phyloP scores from a whole-genome alignment of 37 sponge, comb jelly and placozoan genomes.

The Tethya wilhelma region DNA sequence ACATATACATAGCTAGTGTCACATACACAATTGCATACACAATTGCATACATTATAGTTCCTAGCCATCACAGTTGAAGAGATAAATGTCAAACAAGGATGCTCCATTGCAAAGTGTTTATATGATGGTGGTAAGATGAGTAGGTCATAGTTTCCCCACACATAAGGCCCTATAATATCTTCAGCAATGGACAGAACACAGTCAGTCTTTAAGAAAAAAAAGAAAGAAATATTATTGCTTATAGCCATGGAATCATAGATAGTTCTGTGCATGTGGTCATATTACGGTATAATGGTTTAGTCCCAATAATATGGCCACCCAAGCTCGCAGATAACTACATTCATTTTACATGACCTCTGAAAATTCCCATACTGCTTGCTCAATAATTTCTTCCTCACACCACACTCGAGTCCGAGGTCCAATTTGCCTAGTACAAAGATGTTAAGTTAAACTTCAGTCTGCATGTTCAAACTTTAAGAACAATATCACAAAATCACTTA shows the following conservation, averaged over 20 bases:
- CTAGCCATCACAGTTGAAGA: constrained; percentile 89
- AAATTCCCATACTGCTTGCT: constrained; percentile 84
- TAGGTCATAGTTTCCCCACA: constrained; percentile 93
- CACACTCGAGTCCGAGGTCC: constrained; percentile 83
- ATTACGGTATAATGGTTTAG: too few relatives aligned
- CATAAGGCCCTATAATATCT: constrained; percentile 79
- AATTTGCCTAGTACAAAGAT: constrained; percentile 48
- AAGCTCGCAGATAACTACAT: too few relatives aligned
- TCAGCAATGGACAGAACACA: constrained; percentile 84
- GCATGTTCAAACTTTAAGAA: too few relatives aligned
- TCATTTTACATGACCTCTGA: constrained; percentile 45
- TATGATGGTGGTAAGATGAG: constrained; percentile 93
- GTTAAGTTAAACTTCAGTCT: too few relatives aligned
- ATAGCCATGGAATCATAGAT: neutral
- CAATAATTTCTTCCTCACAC: constrained; percentile 85
- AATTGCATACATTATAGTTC: too few relatives aligned
- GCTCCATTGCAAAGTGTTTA: constrained; percentile 96
- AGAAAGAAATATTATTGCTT: neutral
- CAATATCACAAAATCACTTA: too few relatives aligned
- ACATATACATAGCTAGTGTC: too few relatives aligned
- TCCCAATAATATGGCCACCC: too few relatives aligned
- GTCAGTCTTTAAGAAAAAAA: constrained; percentile 86
- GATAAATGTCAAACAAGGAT: constrained; percentile 91
- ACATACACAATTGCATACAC: too few relatives aligned
- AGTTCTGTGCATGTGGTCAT: too few relatives aligned